Conservation (phyloP, 30 jellyfish, hydroid and myxozoan genomes). For the Pseudorhiza aurosa region DNA sequence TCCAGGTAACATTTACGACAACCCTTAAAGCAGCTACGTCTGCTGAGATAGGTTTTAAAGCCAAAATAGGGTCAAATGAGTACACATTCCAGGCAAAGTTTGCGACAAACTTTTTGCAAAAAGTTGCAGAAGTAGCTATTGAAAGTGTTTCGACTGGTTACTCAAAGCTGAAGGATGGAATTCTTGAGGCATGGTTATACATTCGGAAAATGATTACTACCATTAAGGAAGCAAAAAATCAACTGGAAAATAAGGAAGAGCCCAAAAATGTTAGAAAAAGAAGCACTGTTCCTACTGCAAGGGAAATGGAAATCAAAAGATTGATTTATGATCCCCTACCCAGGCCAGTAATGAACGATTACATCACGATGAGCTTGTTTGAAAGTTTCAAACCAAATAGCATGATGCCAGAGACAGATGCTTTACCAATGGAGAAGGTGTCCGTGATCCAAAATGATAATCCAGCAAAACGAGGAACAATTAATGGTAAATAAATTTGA, state of each 20-base stretch:
- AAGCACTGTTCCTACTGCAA: constrained; percentile 12
- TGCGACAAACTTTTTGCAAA: neutral
- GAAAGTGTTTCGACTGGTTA: constrained; percentile 1
- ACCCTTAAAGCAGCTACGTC: constrained; percentile 17
- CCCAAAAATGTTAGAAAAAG: neutral
- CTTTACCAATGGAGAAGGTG: constrained; percentile 12
- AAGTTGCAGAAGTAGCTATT: constrained; percentile 5
- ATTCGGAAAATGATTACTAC: neutral
- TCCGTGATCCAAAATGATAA: neutral
- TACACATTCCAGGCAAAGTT: neutral
- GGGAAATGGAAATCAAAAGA: constrained; percentile 16
- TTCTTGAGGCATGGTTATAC: constrained; percentile 6
- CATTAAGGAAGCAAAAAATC: constrained; percentile 1
- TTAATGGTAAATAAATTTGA: neutral
- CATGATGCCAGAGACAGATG: neutral
- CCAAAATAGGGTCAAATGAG: neutral
- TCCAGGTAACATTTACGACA: constrained; percentile 6
- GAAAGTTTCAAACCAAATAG: constrained; percentile 15
- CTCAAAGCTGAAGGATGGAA: neutral
- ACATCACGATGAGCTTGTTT: neutral
- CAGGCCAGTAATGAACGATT: constrained; percentile 15
- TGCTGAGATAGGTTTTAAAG: constrained; percentile 12
- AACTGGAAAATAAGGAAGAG: neutral
- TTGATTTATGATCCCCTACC: constrained; percentile 31
- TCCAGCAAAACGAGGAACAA: constrained; percentile 9